Base-by-base conservation (phyloP, 1,140 invertebrate species). In the Chelonus insularis region DNA sequence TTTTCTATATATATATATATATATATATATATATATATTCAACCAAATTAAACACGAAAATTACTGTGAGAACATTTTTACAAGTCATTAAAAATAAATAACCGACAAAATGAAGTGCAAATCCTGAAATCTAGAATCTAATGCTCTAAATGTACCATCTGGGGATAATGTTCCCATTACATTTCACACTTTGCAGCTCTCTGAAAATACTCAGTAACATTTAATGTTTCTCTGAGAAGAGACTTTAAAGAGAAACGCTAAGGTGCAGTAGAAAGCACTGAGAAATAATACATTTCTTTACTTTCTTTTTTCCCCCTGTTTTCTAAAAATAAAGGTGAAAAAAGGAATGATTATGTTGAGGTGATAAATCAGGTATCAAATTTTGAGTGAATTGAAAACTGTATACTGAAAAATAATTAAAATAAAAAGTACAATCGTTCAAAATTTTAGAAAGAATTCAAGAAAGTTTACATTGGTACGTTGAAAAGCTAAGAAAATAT, bases 401-500 rank as follows among this genome's bases (percentile, higher is more conserved):
- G n/a, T n/a, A n/a, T n/a, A n/a, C n/a, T n/a, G n/a, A n/a, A n/a
- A n/a, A n/a, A n/a, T n/a, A n/a, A n/a, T n/a, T n/a, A n/a, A n/a
- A n/a, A n/a, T n/a, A n/a, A n/a, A n/a, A n/a, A 39, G 37, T n/a
- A n/a, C 11, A 39, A 39, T 4, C 1, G 11, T 12, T 11, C n/a
- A 39, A 1, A 14, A 14, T 11, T 1, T 1, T 6, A 6, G 32
- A 11, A 34, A 34, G 6, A 34, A 34, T 34, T 7, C 32, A 11
- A 11, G 32, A 20, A 20, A 20, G 43, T 25, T 50, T 50, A 50
- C 47, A 50, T 20, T 50, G 47, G 12, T n/a, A 23, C 25, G 23
- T 50, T 50, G 47, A 11, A 8, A 50, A 50, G n/a, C 47, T 50
- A 21, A 52, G 25, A 52, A 52, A 52, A 52, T 16, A 52, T 50